Base-by-base conservation (phyloP, 2,113 vertebrate species). In the Phycodurus eques region DNA sequence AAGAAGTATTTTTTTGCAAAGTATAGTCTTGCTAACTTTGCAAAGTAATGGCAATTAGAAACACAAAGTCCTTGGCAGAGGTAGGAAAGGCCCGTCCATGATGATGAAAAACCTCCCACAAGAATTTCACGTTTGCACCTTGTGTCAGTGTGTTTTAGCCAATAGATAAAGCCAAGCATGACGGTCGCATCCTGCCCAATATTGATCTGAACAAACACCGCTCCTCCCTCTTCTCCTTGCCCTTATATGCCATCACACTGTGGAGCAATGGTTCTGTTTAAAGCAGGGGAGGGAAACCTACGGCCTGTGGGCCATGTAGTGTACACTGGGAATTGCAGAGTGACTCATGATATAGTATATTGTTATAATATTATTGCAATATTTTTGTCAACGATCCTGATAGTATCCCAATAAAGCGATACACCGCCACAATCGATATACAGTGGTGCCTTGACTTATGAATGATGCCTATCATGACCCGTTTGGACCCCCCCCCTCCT, bases 151-250 rank as follows among this genome's bases (percentile, higher is more conserved):
- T 82, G 74, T 78, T 74, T 74, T 71, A 72, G 66, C 19, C 9
- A 71, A 77, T 59, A 83, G 78, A 82, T 79, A 84, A 80, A 76
- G 74, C 67, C 73, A 79, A 88, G 69, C 79, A 76, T 81, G 83
- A 88, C 84, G 78, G 84, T 86, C 79, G 85, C 76, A 83, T 56
- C 70, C 79, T 76, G 70, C 69, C 69, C 76, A 62, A 39, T 73
- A 89, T 82, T 67, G 85, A 86, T 89, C 76, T 68, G 80, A 67
- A 71, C 77, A 77, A 83, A 83, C 71, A 80, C 8, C 6, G 27
- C 70, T 31, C 69, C 67, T 22, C 17, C 11, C 44, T n/a, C 44
- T 27, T 56, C 4, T 33, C 49, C 56, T 22, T 49, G 54, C 7
- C 56, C 68, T 78, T 73, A 74, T 70, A 72, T 27, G 27, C 70